Evolutionary conservation across 2,113 vertebrate species (phyloP).

Genomic region (Hepsetus odoe): DNA sequence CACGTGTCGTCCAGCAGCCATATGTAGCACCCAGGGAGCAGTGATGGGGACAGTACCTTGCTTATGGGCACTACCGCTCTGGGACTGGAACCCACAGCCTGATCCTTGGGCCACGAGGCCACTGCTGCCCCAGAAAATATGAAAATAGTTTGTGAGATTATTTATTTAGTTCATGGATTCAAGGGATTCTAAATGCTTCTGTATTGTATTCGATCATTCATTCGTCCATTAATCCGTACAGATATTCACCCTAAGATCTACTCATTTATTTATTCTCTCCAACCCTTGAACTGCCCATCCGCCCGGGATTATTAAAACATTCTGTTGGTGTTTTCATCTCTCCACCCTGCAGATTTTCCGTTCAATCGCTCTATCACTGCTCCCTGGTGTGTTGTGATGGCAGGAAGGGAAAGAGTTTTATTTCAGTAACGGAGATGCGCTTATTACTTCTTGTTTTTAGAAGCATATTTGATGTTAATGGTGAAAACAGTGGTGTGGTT

Average conservation of each 20-base stretch:
- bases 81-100: too few relatives aligned
- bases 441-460: conserved; percentile 1
- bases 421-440: neutral
- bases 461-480: neutral
- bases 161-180: too few relatives aligned
- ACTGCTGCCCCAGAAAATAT: too few relatives aligned
- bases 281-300: neutral
- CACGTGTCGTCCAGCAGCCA: too few relatives aligned
- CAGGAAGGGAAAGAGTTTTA: neutral
- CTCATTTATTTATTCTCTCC: neutral
- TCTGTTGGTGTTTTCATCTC: conserved; percentile 18
- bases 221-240: too few relatives aligned
- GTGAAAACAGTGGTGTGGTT: conserved; percentile 22
- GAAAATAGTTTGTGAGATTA: too few relatives aligned
- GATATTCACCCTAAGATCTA: neutral
- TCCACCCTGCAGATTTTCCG: neutral
- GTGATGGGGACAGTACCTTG: too few relatives aligned
- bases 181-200: too few relatives aligned
- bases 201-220: too few relatives aligned
- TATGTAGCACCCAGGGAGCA: too few relatives aligned
- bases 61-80: too few relatives aligned
- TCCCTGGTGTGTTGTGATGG: conserved; percentile 1
- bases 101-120: too few relatives aligned
- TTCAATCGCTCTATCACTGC: neutral
- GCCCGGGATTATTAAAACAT: neutral